phyloP scores from a whole-genome alignment of 2,113 vertebrate genomes.

The Cranoglanis bouderius region DNA sequence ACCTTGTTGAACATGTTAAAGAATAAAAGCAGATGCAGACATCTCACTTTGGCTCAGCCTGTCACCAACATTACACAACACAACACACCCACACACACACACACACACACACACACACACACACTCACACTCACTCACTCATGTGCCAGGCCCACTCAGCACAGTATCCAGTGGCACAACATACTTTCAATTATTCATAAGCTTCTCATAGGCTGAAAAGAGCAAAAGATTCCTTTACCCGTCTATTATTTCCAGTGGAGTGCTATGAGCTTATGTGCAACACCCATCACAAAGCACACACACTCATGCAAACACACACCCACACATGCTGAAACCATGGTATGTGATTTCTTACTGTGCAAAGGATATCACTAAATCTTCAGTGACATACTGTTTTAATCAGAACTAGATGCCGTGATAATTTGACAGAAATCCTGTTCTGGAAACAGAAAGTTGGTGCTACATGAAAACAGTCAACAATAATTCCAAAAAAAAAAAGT shows the following conservation, averaged over 20 bases:
- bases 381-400: not conserved
- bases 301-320: constrained; percentile 1
- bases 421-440: constrained; percentile 2
- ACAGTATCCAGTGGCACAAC: constrained; percentile 63
- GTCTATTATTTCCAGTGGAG: constrained; percentile 53
- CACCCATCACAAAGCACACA: constrained; percentile 18
- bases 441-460: not conserved
- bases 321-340: not conserved
- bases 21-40: constrained; percentile 43
- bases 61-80: constrained; percentile 4
- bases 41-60: constrained; percentile 18
- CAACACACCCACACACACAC: constrained; percentile 43
- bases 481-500: not conserved
- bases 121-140: constrained; percentile 38
- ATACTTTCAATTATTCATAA: constrained; percentile 55
- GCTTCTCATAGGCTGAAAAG: constrained; percentile 51
- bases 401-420: not conserved
- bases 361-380: not conserved
- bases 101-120: constrained; percentile 32
- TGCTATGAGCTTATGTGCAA: constrained; percentile 43
- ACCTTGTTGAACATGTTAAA: not conserved
- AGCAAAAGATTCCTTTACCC: constrained; percentile 57
- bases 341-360: constrained; percentile 7
- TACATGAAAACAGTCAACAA: not conserved
- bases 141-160: constrained; percentile 47